Evolutionary conservation across 2,113 vertebrate species (phyloP), one percentile per base, ranked within the genome.

Genomic region (Arothron firmamentum): DNA sequence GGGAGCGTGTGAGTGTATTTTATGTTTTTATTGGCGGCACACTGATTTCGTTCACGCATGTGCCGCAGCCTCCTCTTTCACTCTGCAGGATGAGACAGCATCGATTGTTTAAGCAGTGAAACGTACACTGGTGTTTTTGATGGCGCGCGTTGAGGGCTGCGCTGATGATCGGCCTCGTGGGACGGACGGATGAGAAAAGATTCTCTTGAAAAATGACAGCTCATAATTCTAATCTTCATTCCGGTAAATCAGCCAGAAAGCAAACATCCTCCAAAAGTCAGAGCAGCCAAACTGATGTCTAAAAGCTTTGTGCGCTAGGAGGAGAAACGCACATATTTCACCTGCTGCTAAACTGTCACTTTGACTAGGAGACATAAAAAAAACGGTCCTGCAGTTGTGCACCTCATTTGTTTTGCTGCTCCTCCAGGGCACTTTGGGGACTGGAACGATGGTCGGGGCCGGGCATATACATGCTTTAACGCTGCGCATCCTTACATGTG

Each of bases 401-500:
- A 18, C 25, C 20, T 9, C 48, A 38, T 58, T 62, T 34, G 13
- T 19, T 51, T 21, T 68, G 18, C 15, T 31, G 20, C 20, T 34
- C 21, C 8, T 41, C 41, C 34, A 13, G 0, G 13, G 17, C 14
- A 31, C 9, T 59, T 57, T 28, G 25, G 66, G 63, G 50, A 34
- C 45, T 45, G 10, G 20, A 56, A 53, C 59, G 43, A 16, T 20
- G 47, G 58, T 48, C 28, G 54, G 23, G 59, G 59, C 65, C 57
- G 53, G 25, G 46, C 31, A 56, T 57, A 45, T 70, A 34, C 60
- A 51, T 34, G 18, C 54, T 7, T 8, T 11, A 53, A 43, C 62
- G 46, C 55, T 28, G 59, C 58, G 25, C 23, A 12, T 54, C 70
- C 46, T 61, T 59, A 47, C 41, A 56, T 72, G 52, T 54, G 41